These are phyloP conservation scores for Stomatorhinus walkeri DNA, from an alignment of 2,797 vertebrate species.

Conservation along the genomic window DNA sequence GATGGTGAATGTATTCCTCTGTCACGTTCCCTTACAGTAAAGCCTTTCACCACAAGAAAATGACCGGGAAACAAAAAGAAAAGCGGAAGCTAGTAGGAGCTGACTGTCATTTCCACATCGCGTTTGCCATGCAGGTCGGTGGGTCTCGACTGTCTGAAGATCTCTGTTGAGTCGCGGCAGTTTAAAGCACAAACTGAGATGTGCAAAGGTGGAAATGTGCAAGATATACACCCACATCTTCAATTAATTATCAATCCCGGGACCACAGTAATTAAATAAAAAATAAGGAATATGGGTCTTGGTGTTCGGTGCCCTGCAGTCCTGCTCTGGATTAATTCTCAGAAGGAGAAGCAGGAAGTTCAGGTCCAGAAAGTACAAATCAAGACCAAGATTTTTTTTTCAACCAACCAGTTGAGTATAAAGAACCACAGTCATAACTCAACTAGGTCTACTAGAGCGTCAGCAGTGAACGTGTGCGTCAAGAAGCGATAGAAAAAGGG, in stretches of 20 bases:
- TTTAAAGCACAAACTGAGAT: constrained; percentile 1
- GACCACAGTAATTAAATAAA: background rate
- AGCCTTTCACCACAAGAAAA: background rate
- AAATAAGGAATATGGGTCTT: background rate
- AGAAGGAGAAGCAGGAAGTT: background rate
- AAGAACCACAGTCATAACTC: background rate
- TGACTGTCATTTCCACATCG: background rate
- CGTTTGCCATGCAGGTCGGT: constrained; percentile 6
- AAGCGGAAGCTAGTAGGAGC: background rate
- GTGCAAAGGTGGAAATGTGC: background rate
- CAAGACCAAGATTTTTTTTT: background rate
- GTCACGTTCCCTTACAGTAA: background rate
- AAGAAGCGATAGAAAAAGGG: background rate
- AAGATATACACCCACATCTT: background rate
- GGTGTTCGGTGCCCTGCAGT: background rate
- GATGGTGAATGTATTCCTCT: background rate
- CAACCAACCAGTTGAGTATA: background rate
- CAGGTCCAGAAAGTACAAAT: background rate
- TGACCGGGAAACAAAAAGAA: background rate
- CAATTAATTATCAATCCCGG: background rate
- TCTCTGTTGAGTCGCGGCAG: constrained; percentile 1
- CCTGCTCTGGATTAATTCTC: background rate
- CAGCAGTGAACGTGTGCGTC: background rate
- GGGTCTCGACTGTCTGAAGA: constrained; percentile 7
- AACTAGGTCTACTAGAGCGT: background rate